Percentiles rank a stretch among this genome's conserved stretches.
phyloP scores from a whole-genome alignment of 2,888 invertebrate species.

The Furcula furcula region DNA sequence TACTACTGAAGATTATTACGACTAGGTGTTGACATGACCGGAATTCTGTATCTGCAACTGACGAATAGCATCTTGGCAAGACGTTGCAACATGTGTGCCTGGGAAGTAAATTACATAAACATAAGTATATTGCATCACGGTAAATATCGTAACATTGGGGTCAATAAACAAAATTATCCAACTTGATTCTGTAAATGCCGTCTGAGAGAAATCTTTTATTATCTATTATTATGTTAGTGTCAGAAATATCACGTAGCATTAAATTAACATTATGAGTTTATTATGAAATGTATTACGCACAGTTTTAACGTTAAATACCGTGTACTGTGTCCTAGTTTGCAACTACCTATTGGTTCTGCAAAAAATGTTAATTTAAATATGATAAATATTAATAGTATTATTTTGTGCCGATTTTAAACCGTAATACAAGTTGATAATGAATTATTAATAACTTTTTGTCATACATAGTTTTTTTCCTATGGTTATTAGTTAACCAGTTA shows the following conservation, averaged over 20 bases:
- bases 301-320: not conserved
- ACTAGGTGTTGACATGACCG: conserved; percentile 5
- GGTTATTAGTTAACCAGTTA: too few species aligned
- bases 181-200: not conserved
- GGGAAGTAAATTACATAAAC: conserved; percentile 18
- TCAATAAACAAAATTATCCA: conserved; percentile 1
- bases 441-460: too few species aligned
- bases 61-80: conserved; percentile 66
- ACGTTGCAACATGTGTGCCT: conserved; percentile 64
- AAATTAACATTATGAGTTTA: not conserved
- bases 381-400: too few species aligned
- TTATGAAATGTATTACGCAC: conserved; percentile 1
- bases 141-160: conserved; percentile 1
- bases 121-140: not conserved
- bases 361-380: too few species aligned
- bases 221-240: not conserved
- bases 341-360: too few species aligned
- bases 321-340: too few species aligned
- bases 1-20: not conserved
- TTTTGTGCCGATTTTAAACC: too few species aligned
- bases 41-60: conserved; percentile 39
- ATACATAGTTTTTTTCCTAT: too few species aligned
- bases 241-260: not conserved
- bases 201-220: conserved; percentile 2
- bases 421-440: too few species aligned